Conservation (phyloP, 2,888 invertebrate species). For the Lasioglossum figueresi region DNA sequence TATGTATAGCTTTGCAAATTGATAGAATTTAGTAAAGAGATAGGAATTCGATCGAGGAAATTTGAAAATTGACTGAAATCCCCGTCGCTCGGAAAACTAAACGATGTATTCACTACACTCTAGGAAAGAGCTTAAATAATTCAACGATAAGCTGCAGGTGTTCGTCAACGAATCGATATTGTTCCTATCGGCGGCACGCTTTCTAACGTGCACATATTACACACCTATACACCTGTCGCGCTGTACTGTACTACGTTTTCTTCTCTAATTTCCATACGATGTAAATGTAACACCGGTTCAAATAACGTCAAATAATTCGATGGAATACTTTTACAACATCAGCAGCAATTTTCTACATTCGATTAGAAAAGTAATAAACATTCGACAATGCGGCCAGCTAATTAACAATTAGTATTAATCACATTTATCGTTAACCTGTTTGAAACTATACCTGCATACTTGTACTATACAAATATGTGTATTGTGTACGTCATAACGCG, state of each 20-base stretch:
- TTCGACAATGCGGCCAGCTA: neutral
- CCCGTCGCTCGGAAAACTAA: conserved; percentile 35
- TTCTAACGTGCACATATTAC: conserved; percentile 50
- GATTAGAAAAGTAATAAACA: neutral
- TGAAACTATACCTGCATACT: neutral
- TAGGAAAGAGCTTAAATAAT: conserved; percentile 63
- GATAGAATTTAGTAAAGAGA: neutral
- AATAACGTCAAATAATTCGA: conserved; percentile 4
- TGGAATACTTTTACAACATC: conserved; percentile 15
- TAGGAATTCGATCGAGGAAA: conserved; percentile 24
- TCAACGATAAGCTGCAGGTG: conserved; percentile 68
- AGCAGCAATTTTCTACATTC: neutral
- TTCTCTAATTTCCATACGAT: conserved; percentile 1
- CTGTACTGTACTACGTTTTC: conserved; percentile 16
- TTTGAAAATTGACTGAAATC: conserved; percentile 30
- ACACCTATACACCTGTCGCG: conserved; percentile 8
- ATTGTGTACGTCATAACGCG: neutral
- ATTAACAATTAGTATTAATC: neutral
- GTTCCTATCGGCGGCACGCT: conserved; percentile 64
- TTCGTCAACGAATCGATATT: conserved; percentile 74
- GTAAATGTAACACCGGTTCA: conserved; percentile 1
- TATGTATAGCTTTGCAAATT: neutral
- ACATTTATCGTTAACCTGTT: neutral
- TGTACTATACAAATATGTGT: neutral
- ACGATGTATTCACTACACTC: conserved; percentile 14